Percentiles rank a stretch among this genome's conserved stretches.
Evolutionary conservation across 2,113 vertebrate genomes (phyloP).

Genomic region (Xenopus laevis): DNA sequence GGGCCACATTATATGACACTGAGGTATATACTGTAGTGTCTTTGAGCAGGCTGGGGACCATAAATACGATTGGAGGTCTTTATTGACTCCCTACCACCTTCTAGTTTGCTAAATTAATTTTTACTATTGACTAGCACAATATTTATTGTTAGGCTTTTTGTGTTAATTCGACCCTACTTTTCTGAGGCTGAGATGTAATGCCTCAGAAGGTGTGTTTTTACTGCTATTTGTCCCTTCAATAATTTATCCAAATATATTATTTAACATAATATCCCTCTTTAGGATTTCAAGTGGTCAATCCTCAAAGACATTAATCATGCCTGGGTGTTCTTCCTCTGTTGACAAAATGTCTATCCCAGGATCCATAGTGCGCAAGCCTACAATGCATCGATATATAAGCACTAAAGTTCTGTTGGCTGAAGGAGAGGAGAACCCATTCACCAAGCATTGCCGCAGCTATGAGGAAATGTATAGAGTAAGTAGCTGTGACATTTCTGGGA

Average conservation of each 20-base stretch:
- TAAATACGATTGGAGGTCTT: too few species aligned
- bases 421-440: conserved; percentile 76
- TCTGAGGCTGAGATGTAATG: too few species aligned
- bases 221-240: background rate
- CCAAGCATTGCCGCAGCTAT: conserved; percentile 79
- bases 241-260: background rate
- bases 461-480: conserved; percentile 83
- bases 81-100: too few species aligned
- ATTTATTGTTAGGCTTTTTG: too few species aligned
- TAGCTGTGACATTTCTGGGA: background rate
- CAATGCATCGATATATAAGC: conserved; percentile 80
- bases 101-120: too few species aligned
- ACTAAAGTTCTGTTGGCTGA: conserved; percentile 88
- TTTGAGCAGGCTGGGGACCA: too few species aligned
- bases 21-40: too few species aligned
- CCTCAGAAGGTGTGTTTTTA: too few species aligned
- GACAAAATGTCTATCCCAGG: conserved; percentile 68
- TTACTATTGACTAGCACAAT: too few species aligned
- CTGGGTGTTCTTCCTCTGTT: conserved; percentile 62
- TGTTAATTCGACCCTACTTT: too few species aligned
- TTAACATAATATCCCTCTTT: background rate
- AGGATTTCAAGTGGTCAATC: conserved; percentile 55
- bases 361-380: conserved; percentile 70
- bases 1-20: too few species aligned
- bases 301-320: conserved; percentile 66